Conservation (phyloP, 2,888 invertebrate species). For the Ichneumoninae sp. region DNA sequence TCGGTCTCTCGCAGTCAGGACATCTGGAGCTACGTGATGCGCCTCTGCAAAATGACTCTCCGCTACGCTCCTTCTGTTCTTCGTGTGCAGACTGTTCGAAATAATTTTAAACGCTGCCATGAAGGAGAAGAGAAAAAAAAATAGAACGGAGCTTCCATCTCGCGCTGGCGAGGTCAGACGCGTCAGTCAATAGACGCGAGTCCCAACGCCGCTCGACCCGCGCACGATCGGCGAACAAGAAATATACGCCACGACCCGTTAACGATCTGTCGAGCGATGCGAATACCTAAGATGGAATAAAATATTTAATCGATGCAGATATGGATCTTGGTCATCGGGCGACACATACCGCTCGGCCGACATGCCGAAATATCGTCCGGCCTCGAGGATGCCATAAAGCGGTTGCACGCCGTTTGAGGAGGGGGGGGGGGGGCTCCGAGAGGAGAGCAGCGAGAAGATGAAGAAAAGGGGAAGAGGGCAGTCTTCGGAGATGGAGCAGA, state of each 20-base stretch:
- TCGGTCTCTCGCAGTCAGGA: constrained; percentile 18
- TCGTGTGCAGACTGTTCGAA: constrained; percentile 15
- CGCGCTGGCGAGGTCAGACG: background rate
- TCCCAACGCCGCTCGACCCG: background rate
- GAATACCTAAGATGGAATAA: constrained; percentile 21
- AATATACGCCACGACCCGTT: no score
- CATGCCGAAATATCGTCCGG: constrained; percentile 36
- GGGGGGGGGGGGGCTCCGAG: background rate
- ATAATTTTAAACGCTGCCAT: constrained; percentile 16
- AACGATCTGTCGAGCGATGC: constrained; percentile 2
- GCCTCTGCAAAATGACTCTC: constrained; percentile 57
- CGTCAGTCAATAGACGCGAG: constrained; percentile 30
- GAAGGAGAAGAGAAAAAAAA: constrained; percentile 14
- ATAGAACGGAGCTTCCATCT: background rate
- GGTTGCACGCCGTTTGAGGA: background rate
- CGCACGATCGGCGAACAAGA: no score
- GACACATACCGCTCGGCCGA: constrained; percentile 53
- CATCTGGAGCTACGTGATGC: constrained; percentile 66
- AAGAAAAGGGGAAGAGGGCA: constrained; percentile 41
- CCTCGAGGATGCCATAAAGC: background rate
- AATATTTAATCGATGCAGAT: constrained; percentile 55
- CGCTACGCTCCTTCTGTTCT: no score
- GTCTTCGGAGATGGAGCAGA: constrained; percentile 65
- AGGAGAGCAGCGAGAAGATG: constrained; percentile 27
- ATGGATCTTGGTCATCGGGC: constrained; percentile 30